phyloP scores from a whole-genome alignment of 2,888 invertebrate species.

The Ditula angustiorana region DNA sequence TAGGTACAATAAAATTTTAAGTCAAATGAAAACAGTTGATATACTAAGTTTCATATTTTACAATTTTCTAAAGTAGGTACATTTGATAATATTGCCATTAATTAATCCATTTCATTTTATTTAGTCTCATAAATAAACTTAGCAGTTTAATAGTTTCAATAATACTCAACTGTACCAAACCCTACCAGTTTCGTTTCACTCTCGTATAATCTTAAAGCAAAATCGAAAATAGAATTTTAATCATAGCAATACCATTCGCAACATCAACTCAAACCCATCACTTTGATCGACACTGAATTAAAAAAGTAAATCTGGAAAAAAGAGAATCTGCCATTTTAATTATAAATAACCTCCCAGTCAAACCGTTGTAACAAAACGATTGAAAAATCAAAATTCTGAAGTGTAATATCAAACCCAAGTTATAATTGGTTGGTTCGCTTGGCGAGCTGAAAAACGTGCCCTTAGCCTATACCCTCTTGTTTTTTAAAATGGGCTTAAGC shows the following conservation, averaged over 20 bases:
- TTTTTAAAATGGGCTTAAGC: slow-evolving; percentile 45
- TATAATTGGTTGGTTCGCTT: slow-evolving; percentile 78
- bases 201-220: slow-evolving; percentile 7
- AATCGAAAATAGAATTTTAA: slow-evolving; percentile 39
- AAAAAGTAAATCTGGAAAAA: slow-evolving; percentile 54
- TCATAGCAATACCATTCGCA: slow-evolving; percentile 40
- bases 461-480: slow-evolving; percentile 41
- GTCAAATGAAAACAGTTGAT: too few relatives aligned
- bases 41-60: too few relatives aligned
- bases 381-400: slow-evolving; percentile 80
- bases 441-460: slow-evolving; percentile 51
- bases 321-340: slow-evolving; percentile 81
- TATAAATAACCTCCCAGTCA: slow-evolving; percentile 72
- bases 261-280: slow-evolving; percentile 53
- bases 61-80: too few relatives aligned
- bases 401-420: slow-evolving; percentile 79
- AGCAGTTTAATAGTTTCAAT: too few relatives aligned
- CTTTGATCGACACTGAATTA: slow-evolving; percentile 76
- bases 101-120: too few relatives aligned
- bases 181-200: neutral
- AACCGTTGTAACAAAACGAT: slow-evolving; percentile 77
- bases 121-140: too few relatives aligned
- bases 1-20: too few relatives aligned
- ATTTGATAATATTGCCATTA: too few relatives aligned
- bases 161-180: too few relatives aligned